phyloP scores from a whole-genome alignment of 2,113 vertebrate species.

The Lontra canadensis region DNA sequence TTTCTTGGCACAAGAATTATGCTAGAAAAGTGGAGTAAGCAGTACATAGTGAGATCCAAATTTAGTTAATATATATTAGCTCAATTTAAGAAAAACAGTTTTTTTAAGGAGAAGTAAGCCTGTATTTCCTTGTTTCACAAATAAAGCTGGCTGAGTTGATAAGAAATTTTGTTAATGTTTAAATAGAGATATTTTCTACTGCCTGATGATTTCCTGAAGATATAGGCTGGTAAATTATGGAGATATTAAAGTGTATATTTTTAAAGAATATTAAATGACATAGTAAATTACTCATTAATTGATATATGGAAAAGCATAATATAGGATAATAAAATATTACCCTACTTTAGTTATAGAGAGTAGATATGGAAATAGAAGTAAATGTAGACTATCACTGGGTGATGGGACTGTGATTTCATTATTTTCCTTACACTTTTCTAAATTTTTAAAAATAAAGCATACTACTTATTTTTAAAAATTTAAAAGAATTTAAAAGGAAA shows the following conservation, averaged over 20 bases:
- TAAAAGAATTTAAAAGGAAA: neutral
- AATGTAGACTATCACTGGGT: neutral
- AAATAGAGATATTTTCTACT: neutral
- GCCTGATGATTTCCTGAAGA: neutral
- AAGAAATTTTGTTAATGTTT: slow-evolving; percentile 13
- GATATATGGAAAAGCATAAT: neutral
- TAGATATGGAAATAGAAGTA: neutral
- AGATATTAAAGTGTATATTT: neutral
- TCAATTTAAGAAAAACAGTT: neutral
- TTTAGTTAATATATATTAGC: neutral
- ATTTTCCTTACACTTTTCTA: neutral
- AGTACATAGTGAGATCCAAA: neutral
- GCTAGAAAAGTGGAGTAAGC: neutral
- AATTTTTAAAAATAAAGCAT: neutral
- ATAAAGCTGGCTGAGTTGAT: neutral
- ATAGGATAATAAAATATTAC: neutral
- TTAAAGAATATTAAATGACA: neutral
- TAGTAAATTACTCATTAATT: neutral
- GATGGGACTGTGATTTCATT: neutral
- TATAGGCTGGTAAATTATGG: neutral
- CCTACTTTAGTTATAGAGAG: neutral
- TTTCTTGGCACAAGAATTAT: neutral
- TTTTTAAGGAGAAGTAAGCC: neutral
- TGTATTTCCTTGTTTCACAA: slow-evolving; percentile 1
- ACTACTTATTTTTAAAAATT: neutral